These are phyloP conservation scores for Illadopsis cleaveri DNA, from an alignment of 2,113 vertebrate species.

Conservation along the genomic window DNA sequence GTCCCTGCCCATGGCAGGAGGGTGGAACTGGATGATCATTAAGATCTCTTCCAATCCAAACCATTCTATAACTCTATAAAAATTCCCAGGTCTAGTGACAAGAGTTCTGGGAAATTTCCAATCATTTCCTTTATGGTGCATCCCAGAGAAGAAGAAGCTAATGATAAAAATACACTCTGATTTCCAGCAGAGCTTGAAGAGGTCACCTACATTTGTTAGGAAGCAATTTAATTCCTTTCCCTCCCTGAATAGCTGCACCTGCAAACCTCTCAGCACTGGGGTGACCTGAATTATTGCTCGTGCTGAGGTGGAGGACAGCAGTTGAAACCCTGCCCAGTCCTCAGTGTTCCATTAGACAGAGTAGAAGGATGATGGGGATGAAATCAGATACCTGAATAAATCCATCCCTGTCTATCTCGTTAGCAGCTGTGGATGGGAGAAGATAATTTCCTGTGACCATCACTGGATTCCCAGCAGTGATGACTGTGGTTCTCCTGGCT, in stretches of 20 bases:
- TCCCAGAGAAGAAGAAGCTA: background rate
- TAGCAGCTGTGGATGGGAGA: background rate
- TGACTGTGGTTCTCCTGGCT: background rate
- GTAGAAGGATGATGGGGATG: background rate
- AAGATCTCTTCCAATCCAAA: background rate
- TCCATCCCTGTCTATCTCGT: rapidly evolving
- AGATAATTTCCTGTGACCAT: background rate
- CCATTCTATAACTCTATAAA: background rate
- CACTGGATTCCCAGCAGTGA: rapidly evolving
- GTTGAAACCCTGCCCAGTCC: background rate
- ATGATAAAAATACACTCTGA: background rate
- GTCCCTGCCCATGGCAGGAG: background rate
- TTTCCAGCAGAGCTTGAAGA: background rate
- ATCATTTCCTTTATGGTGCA: background rate
- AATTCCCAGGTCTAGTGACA: background rate
- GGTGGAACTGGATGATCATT: background rate
- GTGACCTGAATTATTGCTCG: background rate
- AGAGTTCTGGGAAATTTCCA: background rate
- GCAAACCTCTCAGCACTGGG: background rate
- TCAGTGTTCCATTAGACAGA: background rate
- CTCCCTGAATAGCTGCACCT: background rate
- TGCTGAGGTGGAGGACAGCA: background rate
- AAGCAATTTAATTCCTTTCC: background rate
- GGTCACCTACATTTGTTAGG: background rate
- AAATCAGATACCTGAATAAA: background rate